Evolutionary conservation across 2,888 invertebrate genomes (phyloP), one percentile per base, ranked within the genome.

Genomic region (Agrypnus murinus): DNA sequence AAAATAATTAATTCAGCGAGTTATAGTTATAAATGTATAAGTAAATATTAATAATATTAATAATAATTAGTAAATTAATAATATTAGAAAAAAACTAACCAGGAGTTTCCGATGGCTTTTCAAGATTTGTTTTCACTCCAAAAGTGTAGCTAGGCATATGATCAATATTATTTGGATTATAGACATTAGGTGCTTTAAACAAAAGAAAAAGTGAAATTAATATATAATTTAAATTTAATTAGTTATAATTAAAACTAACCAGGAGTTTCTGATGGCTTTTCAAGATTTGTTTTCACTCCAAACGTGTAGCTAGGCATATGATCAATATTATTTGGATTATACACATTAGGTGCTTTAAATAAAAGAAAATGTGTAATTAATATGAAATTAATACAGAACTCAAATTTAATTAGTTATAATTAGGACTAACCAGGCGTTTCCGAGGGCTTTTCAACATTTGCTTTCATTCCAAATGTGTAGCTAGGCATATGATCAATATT

Each of bases 151-250:
- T 92, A 71, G 90, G 88, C 60, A 91, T 88, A 74, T 87, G 88
- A 76, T 89, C 90, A 75, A 92, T 89, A 74, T 90, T 91, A 79
- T 90, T 90, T 3, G 93, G 91, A 81, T 92, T 90, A 83, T 95
- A 95, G 84, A 93, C 92, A 32, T 95, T 94, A 0, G 95, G 95
- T 10, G 94, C 94, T 7, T 94, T 93, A 31, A 93, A 50, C 59
- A 60, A 25, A 55, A 64, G 5, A 48, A 81, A 81, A 43, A 55
- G 81, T 48, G 53, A n/a, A 45, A 53, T 55, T 65, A 46, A 10
- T 46, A 40, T 8, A 12, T 53, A 9, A 46, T 31, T 19, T 19
- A 17, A 48, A 43, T 15, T 12, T 14, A 25, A 25, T 25, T 38
- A 48, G 50, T 46, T n/a, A 25, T n/a, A 62, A 40, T 59, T 55